Evolutionary conservation across 2,797 vertebrate species (phyloP), one percentile per base, ranked within the genome.

Genomic region (Darevskia nairensis): DNA sequence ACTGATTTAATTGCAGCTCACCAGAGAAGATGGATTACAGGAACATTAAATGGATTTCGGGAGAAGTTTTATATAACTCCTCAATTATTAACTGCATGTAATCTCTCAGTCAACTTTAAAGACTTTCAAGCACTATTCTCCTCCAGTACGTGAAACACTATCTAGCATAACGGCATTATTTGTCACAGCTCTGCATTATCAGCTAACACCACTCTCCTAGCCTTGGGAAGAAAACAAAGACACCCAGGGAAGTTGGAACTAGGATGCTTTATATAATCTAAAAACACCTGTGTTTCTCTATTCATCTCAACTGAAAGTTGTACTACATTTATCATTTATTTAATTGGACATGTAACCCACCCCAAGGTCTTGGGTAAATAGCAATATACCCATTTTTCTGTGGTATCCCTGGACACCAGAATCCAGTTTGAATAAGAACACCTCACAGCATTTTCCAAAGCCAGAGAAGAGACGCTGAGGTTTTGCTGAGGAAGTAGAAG

Each of bases 71-170:
- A 75, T n/a, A 80, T 90, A 93, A 85, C 89, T 83, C 59, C 78
- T 94, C 55, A 92, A 93, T 93, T 89, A 92, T 93, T 94, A 82
- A 94, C 89, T 81, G 32, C 77, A 82, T 80, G 83, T 91, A 93
- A 94, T 93, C 77, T 91, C 64, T 90, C 89, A 88, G 81, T 77
- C 94, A 93, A 91, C 85, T 94, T 93, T 89, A 82, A 68, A 86
- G 89, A 77, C 90, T 90, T 91, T 39, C 44, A 90, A 92, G 83
- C 32, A 90, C 82, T 8, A 68, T 44, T 82, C 21, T 41, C 85
- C 77, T 75, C 23, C 27, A 64, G 61, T 21, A 89, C 25, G 46
- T 79, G 91, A 93, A 94, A 91, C 84, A 82, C 0, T 0, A 91
- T 86, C 86, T 8, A 23, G 1, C 80, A 2, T 87, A 80, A 79